Evolutionary conservation across 2,797 vertebrate genomes (phyloP).

Genomic region (Alca torda): DNA sequence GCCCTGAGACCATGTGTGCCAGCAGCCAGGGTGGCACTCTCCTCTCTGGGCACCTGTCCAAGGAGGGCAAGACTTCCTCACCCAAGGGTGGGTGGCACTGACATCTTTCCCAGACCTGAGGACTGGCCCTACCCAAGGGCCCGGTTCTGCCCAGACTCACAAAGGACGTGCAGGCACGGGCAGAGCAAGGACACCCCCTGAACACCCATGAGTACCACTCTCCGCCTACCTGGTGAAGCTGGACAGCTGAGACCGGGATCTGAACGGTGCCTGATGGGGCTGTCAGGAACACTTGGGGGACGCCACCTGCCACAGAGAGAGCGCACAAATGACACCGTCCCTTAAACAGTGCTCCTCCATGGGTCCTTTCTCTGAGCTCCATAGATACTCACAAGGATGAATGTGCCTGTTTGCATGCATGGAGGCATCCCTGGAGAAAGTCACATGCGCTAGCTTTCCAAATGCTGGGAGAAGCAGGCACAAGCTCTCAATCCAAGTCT

Average conservation of each 20-base stretch:
- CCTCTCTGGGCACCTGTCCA: not conserved
- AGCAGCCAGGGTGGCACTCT: not conserved
- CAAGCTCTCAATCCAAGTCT: not conserved
- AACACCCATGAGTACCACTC: not conserved
- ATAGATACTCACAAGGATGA: not conserved
- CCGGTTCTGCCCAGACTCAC: not conserved
- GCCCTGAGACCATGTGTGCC: not conserved
- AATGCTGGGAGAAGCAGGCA: not conserved
- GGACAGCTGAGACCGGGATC: slow-evolving; percentile 95
- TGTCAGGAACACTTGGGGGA: slow-evolving; percentile 95
- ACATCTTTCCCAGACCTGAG: not conserved
- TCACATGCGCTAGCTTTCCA: not conserved
- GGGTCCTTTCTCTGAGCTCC: not conserved
- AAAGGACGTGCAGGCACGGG: not conserved
- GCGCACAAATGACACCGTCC: not conserved
- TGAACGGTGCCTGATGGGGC: slow-evolving; percentile 94
- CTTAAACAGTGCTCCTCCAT: not conserved
- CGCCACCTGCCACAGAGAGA: slow-evolving; percentile 73
- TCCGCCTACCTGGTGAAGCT: slow-evolving; percentile 93
- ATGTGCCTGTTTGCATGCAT: not conserved
- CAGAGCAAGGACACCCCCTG: not conserved
- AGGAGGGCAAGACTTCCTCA: not conserved
- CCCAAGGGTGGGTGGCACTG: not conserved
- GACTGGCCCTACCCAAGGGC: not conserved
- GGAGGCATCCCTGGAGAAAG: not conserved